Evolutionary conservation across 2,797 vertebrate genomes (phyloP).

Genomic region (Champsocephalus esox): DNA sequence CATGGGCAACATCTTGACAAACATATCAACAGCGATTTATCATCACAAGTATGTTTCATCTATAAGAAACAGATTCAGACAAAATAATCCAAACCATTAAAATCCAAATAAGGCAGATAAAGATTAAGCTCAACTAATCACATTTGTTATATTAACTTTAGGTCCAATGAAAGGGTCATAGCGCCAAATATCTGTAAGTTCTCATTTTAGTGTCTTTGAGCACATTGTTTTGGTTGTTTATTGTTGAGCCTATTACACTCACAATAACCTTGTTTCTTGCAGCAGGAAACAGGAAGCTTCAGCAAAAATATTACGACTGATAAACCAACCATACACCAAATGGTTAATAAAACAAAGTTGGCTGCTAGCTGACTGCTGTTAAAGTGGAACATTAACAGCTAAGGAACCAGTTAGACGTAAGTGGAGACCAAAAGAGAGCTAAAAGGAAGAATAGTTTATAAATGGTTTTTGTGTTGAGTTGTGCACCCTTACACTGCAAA

Average conservation of each 20-base stretch:
- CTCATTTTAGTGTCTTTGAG: too few relatives aligned
- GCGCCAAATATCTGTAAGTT: too few relatives aligned
- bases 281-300: too few relatives aligned
- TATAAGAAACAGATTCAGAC: background rate
- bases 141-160: too few relatives aligned
- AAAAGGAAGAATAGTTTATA: background rate
- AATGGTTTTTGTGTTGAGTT: background rate
- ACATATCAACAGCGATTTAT: background rate
- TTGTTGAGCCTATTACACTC: background rate
- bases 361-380: background rate
- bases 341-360: background rate
- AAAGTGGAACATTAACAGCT: background rate
- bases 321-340: too few relatives aligned
- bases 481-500: background rate
- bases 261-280: background rate
- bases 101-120: too few relatives aligned
- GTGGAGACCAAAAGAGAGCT: too few relatives aligned
- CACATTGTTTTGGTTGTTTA: background rate
- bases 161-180: background rate
- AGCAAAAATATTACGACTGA: too few relatives aligned
- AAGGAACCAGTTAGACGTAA: too few relatives aligned
- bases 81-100: background rate
- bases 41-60: background rate
- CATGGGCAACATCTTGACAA: constrained; percentile 20
- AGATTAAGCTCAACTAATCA: background rate